These are phyloP conservation scores for Lamellibrachia satsuma DNA, from an alignment of 2,888 invertebrate genomes.

Conservation along the genomic window DNA sequence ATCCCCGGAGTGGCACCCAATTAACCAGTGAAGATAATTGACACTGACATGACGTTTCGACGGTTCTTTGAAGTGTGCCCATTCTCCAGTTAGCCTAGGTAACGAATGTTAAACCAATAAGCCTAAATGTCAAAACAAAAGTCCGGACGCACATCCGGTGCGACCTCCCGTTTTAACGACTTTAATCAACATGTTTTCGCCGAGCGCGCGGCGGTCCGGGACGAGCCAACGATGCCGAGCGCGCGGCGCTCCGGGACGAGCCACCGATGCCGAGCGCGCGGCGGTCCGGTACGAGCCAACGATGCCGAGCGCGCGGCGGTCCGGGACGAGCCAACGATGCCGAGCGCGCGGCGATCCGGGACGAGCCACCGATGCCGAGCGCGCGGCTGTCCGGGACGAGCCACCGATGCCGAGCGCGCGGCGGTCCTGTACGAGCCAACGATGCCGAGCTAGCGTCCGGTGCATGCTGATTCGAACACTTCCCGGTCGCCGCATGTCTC, in stretches of 20 bases:
- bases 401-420: background rate
- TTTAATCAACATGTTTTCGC: background rate
- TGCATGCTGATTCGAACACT: background rate
- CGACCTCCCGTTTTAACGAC: background rate
- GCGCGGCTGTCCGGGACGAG: too few species aligned
- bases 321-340: background rate
- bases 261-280: too few species aligned
- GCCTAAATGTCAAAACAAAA: background rate
- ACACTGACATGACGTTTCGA: too few species aligned
- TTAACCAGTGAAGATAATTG: too few species aligned
- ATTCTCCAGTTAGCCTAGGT: background rate
- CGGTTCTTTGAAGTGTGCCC: background rate
- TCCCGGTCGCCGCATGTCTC: too few species aligned
- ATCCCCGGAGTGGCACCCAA: too few species aligned
- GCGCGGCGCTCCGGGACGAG: too few species aligned
- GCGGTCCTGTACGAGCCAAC: background rate
- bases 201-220: background rate
- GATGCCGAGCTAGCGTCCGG: background rate
- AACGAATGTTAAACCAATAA: conserved; percentile 1
- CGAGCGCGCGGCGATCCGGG: background rate
- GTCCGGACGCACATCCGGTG: background rate
- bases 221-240: background rate
- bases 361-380: background rate
- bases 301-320: too few species aligned
- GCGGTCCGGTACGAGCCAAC: too few species aligned